Conservation (phyloP, 2,888 invertebrate species). For the Sminthurinus aureus region DNA sequence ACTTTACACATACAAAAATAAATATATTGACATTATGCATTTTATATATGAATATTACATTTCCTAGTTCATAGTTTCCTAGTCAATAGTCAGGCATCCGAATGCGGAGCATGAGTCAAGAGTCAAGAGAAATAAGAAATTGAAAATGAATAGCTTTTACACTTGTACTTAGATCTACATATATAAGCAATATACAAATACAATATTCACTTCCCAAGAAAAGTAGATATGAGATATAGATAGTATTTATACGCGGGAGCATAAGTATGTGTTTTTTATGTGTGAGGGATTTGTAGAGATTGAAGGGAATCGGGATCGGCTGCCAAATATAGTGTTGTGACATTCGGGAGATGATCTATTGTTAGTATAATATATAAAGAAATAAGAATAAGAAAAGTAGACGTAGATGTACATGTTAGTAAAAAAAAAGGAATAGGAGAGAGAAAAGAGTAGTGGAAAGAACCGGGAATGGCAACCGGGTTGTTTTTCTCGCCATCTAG, state of each 20-base stretch:
- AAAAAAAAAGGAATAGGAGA: not conserved
- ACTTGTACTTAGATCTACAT: too few species aligned
- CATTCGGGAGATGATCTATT: slow-evolving; percentile 51
- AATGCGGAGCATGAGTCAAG: too few species aligned
- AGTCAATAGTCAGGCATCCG: too few species aligned
- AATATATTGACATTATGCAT: not conserved
- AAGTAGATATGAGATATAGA: too few species aligned
- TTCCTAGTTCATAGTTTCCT: too few species aligned
- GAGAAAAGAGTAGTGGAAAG: slow-evolving; percentile 42
- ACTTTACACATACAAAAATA: not conserved
- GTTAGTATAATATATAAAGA: slow-evolving; percentile 46
- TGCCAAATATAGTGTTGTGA: slow-evolving; percentile 48
- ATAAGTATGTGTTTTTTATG: not conserved
- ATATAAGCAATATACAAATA: too few species aligned
- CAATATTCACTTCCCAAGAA: too few species aligned
- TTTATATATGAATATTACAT: not conserved
- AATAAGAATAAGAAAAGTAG: not conserved
- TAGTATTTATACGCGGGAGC: too few species aligned
- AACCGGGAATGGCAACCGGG: slow-evolving; percentile 40
- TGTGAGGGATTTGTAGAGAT: not conserved
- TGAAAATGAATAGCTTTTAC: too few species aligned
- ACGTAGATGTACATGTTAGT: not conserved
- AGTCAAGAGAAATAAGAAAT: too few species aligned
- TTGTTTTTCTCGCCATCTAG: not conserved
- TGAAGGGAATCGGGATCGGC: slow-evolving; percentile 30